Evolutionary conservation across 2,797 vertebrate genomes (phyloP).

Genomic region (Jordanella pulchra): DNA sequence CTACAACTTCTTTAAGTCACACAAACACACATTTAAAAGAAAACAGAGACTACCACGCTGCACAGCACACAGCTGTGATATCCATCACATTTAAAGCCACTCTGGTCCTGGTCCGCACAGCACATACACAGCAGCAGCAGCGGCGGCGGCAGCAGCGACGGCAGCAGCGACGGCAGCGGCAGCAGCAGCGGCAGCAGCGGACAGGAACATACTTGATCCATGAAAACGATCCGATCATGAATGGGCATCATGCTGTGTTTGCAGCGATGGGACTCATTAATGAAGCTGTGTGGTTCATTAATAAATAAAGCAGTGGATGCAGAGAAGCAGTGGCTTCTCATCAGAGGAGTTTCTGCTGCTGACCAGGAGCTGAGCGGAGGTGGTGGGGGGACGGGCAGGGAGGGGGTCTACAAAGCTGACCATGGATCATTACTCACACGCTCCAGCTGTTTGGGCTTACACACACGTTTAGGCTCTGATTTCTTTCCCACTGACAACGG

Average conservation of each 20-base stretch:
- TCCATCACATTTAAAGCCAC: conserved; percentile 50
- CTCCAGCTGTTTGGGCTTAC: conserved; percentile 81
- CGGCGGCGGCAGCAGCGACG: too few species aligned
- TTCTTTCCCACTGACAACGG: conserved; percentile 83
- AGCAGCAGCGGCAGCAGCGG: conserved; percentile 43
- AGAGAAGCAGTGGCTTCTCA: conserved; percentile 55
- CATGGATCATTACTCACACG: conserved; percentile 82
- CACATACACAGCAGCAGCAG: conserved; percentile 46
- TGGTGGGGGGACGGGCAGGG: conserved; percentile 31
- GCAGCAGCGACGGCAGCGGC: too few species aligned
- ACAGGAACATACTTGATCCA: conserved; percentile 37
- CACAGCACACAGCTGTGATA: conserved; percentile 41
- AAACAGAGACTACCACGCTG: conserved; percentile 35
- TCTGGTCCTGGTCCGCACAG: conserved; percentile 69
- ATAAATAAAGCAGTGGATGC: conserved; percentile 71
- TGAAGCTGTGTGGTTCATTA: conserved; percentile 41
- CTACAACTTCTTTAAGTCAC: conserved; percentile 13
- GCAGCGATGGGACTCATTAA: conserved; percentile 40
- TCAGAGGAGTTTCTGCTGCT: conserved; percentile 60
- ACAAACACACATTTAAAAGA: conserved; percentile 22
- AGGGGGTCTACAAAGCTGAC: conserved; percentile 60
- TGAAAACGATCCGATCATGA: conserved; percentile 53
- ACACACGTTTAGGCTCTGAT: conserved; percentile 80
- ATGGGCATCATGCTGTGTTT: conserved; percentile 58
- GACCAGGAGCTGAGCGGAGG: conserved; percentile 75